phyloP scores from a whole-genome alignment of 2,797 vertebrate genomes.

The Zenarchopterus dispar region DNA sequence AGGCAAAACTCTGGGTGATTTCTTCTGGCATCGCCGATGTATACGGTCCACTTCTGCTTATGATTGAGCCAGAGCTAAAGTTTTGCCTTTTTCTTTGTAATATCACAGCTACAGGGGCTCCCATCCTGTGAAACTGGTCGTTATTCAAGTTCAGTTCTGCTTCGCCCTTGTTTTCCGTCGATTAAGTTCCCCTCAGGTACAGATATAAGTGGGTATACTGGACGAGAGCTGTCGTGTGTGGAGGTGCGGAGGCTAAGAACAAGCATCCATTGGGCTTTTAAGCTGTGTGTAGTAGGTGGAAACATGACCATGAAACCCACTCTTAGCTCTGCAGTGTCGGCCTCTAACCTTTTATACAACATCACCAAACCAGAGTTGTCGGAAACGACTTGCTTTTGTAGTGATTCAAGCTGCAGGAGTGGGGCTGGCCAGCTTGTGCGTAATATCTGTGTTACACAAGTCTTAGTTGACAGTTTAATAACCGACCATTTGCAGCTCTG shows the following conservation, averaged over 20 bases:
- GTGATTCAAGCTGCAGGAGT: conserved; percentile 11
- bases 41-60: neutral
- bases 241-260: conserved; percentile 46
- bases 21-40: conserved; percentile 1
- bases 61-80: conserved; percentile 14
- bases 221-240: conserved; percentile 10
- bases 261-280: conserved; percentile 57
- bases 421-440: neutral
- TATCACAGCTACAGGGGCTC: neutral
- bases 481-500: neutral
- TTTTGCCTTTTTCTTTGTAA: neutral
- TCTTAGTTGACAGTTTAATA: conserved; percentile 1
- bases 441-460: conserved; percentile 1
- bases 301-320: conserved; percentile 49
- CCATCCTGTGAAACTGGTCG: conserved; percentile 4
- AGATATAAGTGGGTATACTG: conserved; percentile 44
- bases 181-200: conserved; percentile 15
- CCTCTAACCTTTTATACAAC: conserved; percentile 44
- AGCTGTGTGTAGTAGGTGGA: conserved; percentile 52
- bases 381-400: neutral
- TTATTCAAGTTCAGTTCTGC: conserved; percentile 26
- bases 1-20: conserved; percentile 31
- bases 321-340: conserved; percentile 28
- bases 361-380: conserved; percentile 17
- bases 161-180: conserved; percentile 15